These are phyloP conservation scores for Coptotermes formosanus DNA, from an alignment of 1,140 invertebrate genomes.

Conservation along the genomic window DNA sequence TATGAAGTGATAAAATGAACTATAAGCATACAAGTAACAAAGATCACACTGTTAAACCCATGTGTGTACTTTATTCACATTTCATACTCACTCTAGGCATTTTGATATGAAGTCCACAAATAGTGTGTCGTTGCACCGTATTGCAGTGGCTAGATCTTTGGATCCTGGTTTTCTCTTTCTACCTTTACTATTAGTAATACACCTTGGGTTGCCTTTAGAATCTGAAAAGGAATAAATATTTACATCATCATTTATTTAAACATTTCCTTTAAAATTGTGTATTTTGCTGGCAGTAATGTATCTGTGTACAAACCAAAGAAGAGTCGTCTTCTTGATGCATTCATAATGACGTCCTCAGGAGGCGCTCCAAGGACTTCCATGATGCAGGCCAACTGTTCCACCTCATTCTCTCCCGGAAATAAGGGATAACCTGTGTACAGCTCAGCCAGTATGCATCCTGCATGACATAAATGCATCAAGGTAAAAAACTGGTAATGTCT, in stretches of 20 bases:
- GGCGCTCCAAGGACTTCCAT: constrained; percentile 95
- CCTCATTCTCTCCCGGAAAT: constrained; percentile 97
- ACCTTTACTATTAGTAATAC: constrained; percentile 88
- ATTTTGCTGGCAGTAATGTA: neutral
- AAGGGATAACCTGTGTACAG: constrained; percentile 95
- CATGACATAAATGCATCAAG: constrained; percentile 36
- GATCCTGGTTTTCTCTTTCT: constrained; percentile 84
- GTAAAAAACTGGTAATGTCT: too few species aligned
- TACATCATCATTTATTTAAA: constrained; percentile 27
- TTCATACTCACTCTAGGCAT: constrained; percentile 80
- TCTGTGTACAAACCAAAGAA: constrained; percentile 70
- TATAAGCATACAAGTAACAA: too few species aligned
- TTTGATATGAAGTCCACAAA: constrained; percentile 92
- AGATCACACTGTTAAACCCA: too few species aligned
- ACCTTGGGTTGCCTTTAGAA: constrained; percentile 86
- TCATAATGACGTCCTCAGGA: constrained; percentile 75
- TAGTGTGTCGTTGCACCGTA: constrained; percentile 81
- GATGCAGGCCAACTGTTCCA: constrained; percentile 95
- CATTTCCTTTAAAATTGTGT: neutral
- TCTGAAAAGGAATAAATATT: constrained; percentile 57
- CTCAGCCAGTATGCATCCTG: constrained; percentile 95
- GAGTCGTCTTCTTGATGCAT: constrained; percentile 75
- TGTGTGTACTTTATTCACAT: neutral
- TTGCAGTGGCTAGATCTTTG: constrained; percentile 70
- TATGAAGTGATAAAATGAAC: too few species aligned